phyloP scores from a whole-genome alignment of 2,113 vertebrate genomes.

The Salvelinus fontinalis region DNA sequence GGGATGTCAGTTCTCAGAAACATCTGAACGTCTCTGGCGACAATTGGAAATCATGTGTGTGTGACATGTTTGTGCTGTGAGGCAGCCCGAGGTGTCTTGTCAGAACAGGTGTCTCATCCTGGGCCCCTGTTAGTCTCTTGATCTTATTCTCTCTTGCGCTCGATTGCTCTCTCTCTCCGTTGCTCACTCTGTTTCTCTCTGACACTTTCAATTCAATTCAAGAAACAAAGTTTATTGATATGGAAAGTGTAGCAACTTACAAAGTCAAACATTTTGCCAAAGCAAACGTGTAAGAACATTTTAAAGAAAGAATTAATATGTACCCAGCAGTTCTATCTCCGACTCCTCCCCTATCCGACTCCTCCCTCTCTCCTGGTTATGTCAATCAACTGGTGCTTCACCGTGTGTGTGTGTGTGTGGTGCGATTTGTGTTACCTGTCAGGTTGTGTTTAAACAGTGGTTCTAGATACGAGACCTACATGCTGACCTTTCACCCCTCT shows the following conservation, averaged over 20 bases:
- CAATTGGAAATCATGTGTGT: conserved; percentile 9
- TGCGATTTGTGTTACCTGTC: background rate
- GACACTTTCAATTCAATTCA: background rate
- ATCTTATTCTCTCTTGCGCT: background rate
- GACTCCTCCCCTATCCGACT: background rate
- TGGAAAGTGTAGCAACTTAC: too few relatives aligned
- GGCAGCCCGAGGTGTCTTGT: conserved; percentile 55
- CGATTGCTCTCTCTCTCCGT: background rate
- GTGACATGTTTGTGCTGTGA: conserved; percentile 28
- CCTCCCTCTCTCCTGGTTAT: background rate
- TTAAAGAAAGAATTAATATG: too few relatives aligned
- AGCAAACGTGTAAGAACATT: too few relatives aligned
- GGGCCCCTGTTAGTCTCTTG: conserved; percentile 18
- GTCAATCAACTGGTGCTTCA: background rate
- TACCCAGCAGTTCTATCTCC: too few relatives aligned
- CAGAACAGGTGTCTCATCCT: conserved; percentile 51
- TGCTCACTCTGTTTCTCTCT: background rate
- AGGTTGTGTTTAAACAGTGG: conserved; percentile 13
- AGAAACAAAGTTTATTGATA: too few relatives aligned
- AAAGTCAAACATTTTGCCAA: too few relatives aligned
- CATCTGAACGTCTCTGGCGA: background rate
- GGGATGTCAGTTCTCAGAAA: background rate
- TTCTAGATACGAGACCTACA: background rate
- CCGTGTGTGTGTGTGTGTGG: too few relatives aligned
- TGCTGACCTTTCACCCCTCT: background rate